These are phyloP conservation scores for Eciton burchellii DNA, from an alignment of 1,140 invertebrate species.

Conservation along the genomic window DNA sequence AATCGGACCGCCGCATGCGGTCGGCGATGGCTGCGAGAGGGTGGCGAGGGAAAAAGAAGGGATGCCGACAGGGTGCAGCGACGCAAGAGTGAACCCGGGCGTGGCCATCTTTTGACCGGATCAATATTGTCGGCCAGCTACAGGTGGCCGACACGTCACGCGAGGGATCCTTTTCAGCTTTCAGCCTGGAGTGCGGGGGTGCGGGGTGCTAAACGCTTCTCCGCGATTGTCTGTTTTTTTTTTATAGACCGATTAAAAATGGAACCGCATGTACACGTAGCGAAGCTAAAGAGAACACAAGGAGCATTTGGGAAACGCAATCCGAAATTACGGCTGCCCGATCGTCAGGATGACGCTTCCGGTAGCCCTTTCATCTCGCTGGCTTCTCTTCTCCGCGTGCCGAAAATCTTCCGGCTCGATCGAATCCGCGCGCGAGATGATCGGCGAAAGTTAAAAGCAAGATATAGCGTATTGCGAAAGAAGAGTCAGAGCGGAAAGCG, in stretches of 20 bases:
- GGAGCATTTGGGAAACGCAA: neutral
- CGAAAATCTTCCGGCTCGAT: no score
- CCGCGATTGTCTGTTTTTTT: neutral
- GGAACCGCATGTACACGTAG: neutral
- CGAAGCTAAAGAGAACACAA: neutral
- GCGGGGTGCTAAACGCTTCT: neutral
- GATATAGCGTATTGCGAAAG: no score
- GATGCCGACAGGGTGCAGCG: conserved; percentile 51
- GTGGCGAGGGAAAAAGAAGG: conserved; percentile 50
- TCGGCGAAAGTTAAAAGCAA: no score
- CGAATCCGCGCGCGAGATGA: no score
- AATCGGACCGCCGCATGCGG: conserved; percentile 33
- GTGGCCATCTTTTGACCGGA: conserved; percentile 77
- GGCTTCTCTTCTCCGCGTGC: no score
- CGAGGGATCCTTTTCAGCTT: conserved; percentile 47
- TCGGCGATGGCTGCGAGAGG: conserved; percentile 53
- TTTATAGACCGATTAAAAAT: neutral
- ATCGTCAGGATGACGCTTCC: neutral
- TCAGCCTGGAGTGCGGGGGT: neutral
- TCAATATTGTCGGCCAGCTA: conserved; percentile 82
- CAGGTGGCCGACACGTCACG: conserved; percentile 76
- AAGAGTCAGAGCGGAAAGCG: no score
- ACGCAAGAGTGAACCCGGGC: conserved; percentile 69
- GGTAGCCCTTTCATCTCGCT: no score
- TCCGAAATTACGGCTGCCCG: neutral